Evolutionary conservation across 1,140 invertebrate genomes (phyloP).

Genomic region (Lordiphosa clarofinis): DNA sequence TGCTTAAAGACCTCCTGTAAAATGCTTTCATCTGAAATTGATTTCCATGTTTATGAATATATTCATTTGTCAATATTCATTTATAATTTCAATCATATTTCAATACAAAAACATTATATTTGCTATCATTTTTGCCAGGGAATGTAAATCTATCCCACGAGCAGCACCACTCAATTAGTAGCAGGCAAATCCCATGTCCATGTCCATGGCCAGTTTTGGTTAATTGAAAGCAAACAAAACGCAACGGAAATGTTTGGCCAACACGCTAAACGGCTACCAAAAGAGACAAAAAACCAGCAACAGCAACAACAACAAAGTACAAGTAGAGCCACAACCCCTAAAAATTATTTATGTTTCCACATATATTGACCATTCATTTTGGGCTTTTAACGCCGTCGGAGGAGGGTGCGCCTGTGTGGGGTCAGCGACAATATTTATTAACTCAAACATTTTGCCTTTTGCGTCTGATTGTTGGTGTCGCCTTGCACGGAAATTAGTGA

Average conservation of each 20-base stretch:
- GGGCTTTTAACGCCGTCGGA: constrained; percentile 60
- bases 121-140: constrained; percentile 43
- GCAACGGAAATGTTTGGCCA: constrained; percentile 62
- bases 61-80: constrained; percentile 20
- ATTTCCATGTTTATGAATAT: constrained; percentile 23
- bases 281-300: no score
- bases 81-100: constrained; percentile 46
- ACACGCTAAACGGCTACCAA: constrained; percentile 39
- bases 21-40: not conserved
- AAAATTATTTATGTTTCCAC: constrained; percentile 69
- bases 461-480: constrained; percentile 68
- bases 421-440: constrained; percentile 65
- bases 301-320: constrained; percentile 8
- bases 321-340: constrained; percentile 55
- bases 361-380: constrained; percentile 75
- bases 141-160: constrained; percentile 3
- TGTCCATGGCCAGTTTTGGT: constrained; percentile 62
- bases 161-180: constrained; percentile 55
- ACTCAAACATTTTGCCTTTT: constrained; percentile 67
- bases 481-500: constrained; percentile 75
- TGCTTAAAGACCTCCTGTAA: no score
- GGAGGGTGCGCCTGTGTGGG: constrained; percentile 42
- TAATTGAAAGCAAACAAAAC: constrained; percentile 74
- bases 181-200: constrained; percentile 15
- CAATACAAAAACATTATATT: constrained; percentile 42